Evolutionary conservation across 2,113 vertebrate genomes (phyloP), one percentile per base, ranked within the genome.

Genomic region (Mugil cephalus): DNA sequence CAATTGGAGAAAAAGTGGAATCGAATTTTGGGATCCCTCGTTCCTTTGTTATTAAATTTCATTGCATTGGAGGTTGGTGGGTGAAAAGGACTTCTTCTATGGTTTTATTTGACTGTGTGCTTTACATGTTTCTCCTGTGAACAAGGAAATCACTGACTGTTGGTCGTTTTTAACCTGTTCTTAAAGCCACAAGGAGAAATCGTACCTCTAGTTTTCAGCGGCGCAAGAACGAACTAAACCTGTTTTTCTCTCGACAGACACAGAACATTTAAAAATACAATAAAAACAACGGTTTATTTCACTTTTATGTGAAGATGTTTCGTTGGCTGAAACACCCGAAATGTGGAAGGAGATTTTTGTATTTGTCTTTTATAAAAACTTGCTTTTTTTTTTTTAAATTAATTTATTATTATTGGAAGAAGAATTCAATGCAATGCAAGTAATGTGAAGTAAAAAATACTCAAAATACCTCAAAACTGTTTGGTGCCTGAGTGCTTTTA

Each of bases 51-150:
- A 54, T 64, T 19, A 19, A 63, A 40, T n/a, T 52, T 1, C 17
- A 72, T 62, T 36, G n/a, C 21, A 10, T 2, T 36, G 0, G 4
- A 1, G 24, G 24, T 30, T 2, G 24, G 5, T 74, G n/a, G 46
- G n/a, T 4, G 56, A 50, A 47, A 36, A 19, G 36, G 10, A 10
- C 4, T 21, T 36, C 8, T 59, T 56, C 66, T 55, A 54, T 72
- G 1, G 62, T 74, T 30, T 70, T 39, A 24, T 51, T 45, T 46
- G 15, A 50, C 3, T 52, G 7, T n/a, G 24, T 30, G 5, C 35
- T 54, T 70, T 69, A 46, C 40, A 69, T 68, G 9, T 74, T 68
- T 83, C 52, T 61, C 12, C 30, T 68, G 45, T 17, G 46, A 69
- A 69, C 18, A 78, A 77, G 74, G 60, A 58, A 30, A 48, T 17